Percentiles rank a stretch among this genome's conserved stretches.
Conservation (phyloP, 2,113 vertebrate genomes). For the Puffinus mauretanicus region DNA sequence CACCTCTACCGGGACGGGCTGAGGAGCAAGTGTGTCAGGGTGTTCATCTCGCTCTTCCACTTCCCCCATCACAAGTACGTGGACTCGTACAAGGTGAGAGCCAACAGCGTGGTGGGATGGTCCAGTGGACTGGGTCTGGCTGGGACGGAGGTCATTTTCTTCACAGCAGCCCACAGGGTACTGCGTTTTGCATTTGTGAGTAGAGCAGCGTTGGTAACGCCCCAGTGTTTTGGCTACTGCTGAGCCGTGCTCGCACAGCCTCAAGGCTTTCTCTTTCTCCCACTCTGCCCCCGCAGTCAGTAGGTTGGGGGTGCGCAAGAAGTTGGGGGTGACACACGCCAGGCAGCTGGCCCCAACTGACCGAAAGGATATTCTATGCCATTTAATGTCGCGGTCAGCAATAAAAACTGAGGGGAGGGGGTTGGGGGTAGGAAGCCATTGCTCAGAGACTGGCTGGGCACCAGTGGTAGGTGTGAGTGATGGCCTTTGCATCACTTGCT, state of each 20-base stretch:
- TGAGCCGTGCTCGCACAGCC: neutral
- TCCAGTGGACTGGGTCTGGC: neutral
- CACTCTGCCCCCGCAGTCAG: neutral
- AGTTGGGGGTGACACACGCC: neutral
- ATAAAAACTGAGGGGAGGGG: neutral
- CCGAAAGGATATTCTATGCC: neutral
- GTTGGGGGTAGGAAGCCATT: neutral
- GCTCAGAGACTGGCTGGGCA: neutral
- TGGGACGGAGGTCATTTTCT: neutral
- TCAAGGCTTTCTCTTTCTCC: neutral
- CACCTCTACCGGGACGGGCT: slow-evolving; percentile 88
- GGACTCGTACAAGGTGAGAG: slow-evolving; percentile 89
- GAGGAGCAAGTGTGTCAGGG: slow-evolving; percentile 85
- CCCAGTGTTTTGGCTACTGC: rapidly evolving
- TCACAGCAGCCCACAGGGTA: rapidly evolving
- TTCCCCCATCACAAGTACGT: slow-evolving; percentile 85
- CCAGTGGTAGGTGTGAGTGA: neutral
- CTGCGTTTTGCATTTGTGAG: neutral
- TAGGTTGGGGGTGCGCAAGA: neutral
- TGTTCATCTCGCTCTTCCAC: slow-evolving; percentile 89
- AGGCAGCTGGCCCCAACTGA: neutral
- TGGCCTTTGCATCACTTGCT: neutral
- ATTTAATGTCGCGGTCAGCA: neutral
- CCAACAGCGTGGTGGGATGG: rapidly evolving
- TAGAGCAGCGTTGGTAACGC: neutral